Evolutionary conservation across 2,113 vertebrate genomes (phyloP), one percentile per base, ranked within the genome.

Genomic region (Lipophrys pholis): DNA sequence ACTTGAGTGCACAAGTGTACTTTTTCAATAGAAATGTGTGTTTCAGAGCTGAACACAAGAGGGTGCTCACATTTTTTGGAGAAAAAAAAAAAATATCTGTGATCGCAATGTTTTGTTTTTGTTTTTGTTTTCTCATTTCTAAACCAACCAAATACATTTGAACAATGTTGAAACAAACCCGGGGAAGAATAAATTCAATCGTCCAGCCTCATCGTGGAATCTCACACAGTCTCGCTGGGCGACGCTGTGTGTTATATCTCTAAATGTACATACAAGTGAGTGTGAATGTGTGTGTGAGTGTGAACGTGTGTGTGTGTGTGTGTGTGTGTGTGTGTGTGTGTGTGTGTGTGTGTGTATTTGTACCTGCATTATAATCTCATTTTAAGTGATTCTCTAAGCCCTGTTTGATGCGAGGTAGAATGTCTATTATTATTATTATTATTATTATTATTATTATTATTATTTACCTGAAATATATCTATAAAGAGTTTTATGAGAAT

Each of bases 161-260:
- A 56, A 60, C 15, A 42, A 60, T 12, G 57, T 59, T 58, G 35
- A 61, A 64, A 48, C 39, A 46, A 63, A 69, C 40, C 61, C 0
- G 11, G 38, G 43, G 62, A 60, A 16, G 8, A 80, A 60, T 56
- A 66, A 64, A 51, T 21, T 69, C n/a, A 15, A 56, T 30, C 21
- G 49, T 21, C 48, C 10, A 57, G 67, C 65, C 76, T 80, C 52
- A 6, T 60, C 42, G 62, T 56, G 30, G 56, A 79, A 76, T 50
- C 6, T 0, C 56, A 41, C 62, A 76, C 65, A 73, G 88, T 91
- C 21, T 30, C 88, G 91, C 91, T 90, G 91, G 82, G 89, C 91
- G 91, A 91, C 81, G 69, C 59, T 79, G 55, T 57, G 75, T 80
- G 78, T 69, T 84, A 49, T 58, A 73, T 69, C 66, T 86, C 58